Conservation (phyloP, 2,797 vertebrate species). For the Euphonia xanthogaster region DNA sequence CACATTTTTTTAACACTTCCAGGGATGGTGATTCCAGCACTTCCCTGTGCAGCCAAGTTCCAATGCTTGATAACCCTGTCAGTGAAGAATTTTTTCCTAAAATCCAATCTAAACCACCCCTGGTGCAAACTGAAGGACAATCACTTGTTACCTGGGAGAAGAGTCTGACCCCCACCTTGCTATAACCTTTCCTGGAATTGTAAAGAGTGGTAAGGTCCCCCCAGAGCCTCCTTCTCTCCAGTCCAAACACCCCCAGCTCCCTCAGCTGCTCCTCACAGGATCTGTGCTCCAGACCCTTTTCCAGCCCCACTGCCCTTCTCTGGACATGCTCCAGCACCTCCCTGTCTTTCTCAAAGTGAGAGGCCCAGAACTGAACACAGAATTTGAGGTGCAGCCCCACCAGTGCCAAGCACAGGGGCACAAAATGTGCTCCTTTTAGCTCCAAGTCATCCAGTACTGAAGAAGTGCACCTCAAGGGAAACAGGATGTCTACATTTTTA, state of each 20-base stretch:
- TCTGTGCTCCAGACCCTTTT: neutral
- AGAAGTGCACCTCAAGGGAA: neutral
- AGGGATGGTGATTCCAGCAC: neutral
- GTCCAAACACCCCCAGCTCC: neutral
- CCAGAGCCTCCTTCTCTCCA: neutral
- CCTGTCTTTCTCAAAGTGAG: rapidly evolving
- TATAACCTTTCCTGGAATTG: neutral
- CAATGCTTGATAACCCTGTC: neutral
- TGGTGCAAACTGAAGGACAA: neutral
- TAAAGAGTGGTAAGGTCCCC: neutral
- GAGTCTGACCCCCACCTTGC: no score
- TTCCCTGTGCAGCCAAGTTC: neutral
- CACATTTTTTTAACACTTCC: neutral
- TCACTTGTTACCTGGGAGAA: neutral
- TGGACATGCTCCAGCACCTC: neutral
- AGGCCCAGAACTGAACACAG: neutral
- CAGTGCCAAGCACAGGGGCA: neutral
- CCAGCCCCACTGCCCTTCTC: neutral
- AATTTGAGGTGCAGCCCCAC: neutral
- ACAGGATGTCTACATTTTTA: neutral
- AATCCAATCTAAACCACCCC: neutral
- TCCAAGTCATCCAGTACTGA: neutral
- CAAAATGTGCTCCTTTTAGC: neutral
- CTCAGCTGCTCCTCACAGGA: neutral
- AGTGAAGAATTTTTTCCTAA: neutral